Evolutionary conservation across 1,140 invertebrate species (phyloP).

Genomic region (Drosophila lacertosa): DNA sequence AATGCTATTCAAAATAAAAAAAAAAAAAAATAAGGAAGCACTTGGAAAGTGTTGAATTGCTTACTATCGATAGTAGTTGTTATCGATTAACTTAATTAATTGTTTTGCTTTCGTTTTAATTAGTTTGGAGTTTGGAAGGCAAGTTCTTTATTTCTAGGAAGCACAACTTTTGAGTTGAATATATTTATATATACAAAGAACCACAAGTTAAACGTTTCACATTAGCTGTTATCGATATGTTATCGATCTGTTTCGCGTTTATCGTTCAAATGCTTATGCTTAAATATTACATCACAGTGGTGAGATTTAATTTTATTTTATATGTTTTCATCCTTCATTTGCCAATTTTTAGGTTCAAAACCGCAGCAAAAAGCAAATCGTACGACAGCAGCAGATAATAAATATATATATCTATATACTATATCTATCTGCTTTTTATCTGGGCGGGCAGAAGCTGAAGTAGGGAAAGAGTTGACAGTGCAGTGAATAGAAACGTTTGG

Average conservation of each 20-base stretch:
- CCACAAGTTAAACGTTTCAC: conserved; percentile 20
- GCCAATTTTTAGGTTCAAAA: conserved; percentile 57
- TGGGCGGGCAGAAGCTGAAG: conserved; percentile 88
- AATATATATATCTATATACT: neutral
- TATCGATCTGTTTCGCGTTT: conserved; percentile 2
- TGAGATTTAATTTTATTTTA: conserved; percentile 68
- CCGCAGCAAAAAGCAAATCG: conserved; percentile 51
- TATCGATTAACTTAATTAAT: neutral
- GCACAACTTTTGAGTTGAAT: conserved; percentile 65
- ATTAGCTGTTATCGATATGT: conserved; percentile 13
- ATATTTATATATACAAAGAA: conserved; percentile 50
- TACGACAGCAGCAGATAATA: conserved; percentile 59
- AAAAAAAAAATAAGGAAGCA: conserved; percentile 71
- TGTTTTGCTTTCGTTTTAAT: conserved; percentile 11
- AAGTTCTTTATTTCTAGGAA: conserved; percentile 67
- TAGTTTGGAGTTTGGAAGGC: conserved; percentile 47
- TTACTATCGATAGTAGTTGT: conserved; percentile 34
- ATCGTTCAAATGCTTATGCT: conserved; percentile 47
- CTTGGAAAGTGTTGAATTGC: conserved; percentile 65
- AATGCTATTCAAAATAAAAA: no score
- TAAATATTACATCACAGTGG: conserved; percentile 77
- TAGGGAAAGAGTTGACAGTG: conserved; percentile 94
- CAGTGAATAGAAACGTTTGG: conserved; percentile 94
- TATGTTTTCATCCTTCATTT: conserved; percentile 24
- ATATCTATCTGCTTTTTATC: conserved; percentile 51